Base-by-base conservation (phyloP, 2,797 vertebrate species). In the Lutjanus argentimaculatus region DNA sequence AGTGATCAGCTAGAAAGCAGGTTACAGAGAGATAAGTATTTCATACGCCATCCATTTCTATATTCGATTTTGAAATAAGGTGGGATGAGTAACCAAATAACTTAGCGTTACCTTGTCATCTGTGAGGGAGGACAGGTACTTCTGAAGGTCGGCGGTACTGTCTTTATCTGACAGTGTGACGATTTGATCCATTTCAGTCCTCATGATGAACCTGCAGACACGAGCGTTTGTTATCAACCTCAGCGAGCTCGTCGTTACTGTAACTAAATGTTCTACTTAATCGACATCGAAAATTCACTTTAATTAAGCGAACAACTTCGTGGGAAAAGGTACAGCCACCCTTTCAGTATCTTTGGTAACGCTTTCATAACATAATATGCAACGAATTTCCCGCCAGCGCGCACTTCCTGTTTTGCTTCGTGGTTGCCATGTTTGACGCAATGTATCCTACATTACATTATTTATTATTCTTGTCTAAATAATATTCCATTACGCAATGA, bases 1-100 rank as follows among this genome's bases (percentile, higher is more conserved):
- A 0, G 85, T 70, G 3, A 84, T 91, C 40, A 99, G 85, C 98
- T 99, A 87, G 90, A 69, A 55, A 77, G 5, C 13, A 90, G 21
- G 48, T 4, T 52, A 45, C 0, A 21, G 30, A 58, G 12, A 57
- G 11, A 2, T 2, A 59, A 1, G 2, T 19, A 13, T 59, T 48
- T 45, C 21, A 68, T 14, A 49, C 61, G 46, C 11, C 67, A 71
- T 1, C n/a, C 30, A 36, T 36, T 36, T 36, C 30, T 36, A 36
- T 4, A 4, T 36, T 36, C 4, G 30, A 36, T 36, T 36, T 36
- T 11, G 43, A 21, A 15, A 70, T 5, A 1, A 4, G 1, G 0
- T 13, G 4, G 8, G 1, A 2, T 16, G 9, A 8, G 8, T 56
- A 17, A 21, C 40, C 42, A 61, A n/a, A 57, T 45, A 8, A 68